Percentiles rank a stretch among this genome's conserved stretches.
Evolutionary conservation across 2,113 vertebrate genomes (phyloP).

Genomic region (Thunnus maccoyii): DNA sequence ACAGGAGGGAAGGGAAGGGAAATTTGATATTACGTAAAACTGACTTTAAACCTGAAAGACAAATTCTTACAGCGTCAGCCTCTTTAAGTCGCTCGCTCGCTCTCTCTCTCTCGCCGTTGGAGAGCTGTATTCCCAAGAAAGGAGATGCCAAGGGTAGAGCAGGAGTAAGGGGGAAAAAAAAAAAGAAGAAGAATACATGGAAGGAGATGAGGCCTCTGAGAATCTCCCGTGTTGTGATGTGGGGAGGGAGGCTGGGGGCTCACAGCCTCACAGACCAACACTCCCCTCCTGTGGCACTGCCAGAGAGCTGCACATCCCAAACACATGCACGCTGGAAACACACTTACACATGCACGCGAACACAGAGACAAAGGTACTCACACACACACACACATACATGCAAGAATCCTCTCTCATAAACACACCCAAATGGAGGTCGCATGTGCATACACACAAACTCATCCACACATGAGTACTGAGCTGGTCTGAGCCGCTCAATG

Average conservation of each 20-base stretch:
- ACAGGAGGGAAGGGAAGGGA: background rate
- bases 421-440: conserved; percentile 9
- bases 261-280: conserved; percentile 74
- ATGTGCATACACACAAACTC: background rate
- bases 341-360: background rate
- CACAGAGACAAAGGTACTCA: conserved; percentile 14
- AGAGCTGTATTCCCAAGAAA: conserved; percentile 56
- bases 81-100: background rate
- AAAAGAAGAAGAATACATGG: conserved; percentile 7
- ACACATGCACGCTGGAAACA: conserved; percentile 1
- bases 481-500: conserved; percentile 47
- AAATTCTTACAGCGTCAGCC: background rate
- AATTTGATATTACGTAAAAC: conserved; percentile 9
- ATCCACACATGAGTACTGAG: conserved; percentile 18
- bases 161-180: background rate
- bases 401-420: background rate
- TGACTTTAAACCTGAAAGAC: background rate
- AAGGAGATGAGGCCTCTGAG: conserved; percentile 36
- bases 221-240: conserved; percentile 54
- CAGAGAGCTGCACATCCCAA: conserved; percentile 75
- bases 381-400: background rate
- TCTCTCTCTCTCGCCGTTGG: background rate
- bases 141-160: conserved; percentile 27
- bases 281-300: conserved; percentile 83
- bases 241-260: conserved; percentile 40